phyloP scores from a whole-genome alignment of 2,797 vertebrate species.

The Siniperca scherzeri region DNA sequence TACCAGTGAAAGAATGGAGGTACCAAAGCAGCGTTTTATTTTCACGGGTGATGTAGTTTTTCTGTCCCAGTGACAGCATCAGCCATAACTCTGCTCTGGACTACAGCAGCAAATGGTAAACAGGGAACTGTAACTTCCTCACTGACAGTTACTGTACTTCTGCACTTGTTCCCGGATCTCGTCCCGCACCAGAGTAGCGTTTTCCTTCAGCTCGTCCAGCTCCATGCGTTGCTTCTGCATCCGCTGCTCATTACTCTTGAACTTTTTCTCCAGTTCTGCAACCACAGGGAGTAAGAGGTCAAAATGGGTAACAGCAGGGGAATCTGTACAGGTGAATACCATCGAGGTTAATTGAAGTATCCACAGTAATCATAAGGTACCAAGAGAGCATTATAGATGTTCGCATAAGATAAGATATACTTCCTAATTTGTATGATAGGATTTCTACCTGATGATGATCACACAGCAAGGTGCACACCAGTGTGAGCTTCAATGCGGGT shows the following conservation, averaged over 20 bases:
- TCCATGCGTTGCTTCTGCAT: slow-evolving; percentile 84
- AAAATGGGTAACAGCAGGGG: neutral
- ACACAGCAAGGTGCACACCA: neutral
- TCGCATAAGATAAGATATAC: neutral
- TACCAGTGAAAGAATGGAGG: slow-evolving; percentile 36
- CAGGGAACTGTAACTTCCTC: slow-evolving; percentile 22
- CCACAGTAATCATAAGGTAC: neutral
- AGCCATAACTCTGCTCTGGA: slow-evolving; percentile 26
- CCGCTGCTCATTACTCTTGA: slow-evolving; percentile 84
- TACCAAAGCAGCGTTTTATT: slow-evolving; percentile 39
- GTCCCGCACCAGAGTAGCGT: slow-evolving; percentile 79
- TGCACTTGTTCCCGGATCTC: slow-evolving; percentile 79
- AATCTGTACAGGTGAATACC: neutral
- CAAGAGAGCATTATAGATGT: neutral
- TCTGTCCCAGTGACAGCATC: slow-evolving; percentile 28
- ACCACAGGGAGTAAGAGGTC: neutral
- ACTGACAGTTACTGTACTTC: slow-evolving; percentile 83
- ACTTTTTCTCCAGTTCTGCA: slow-evolving; percentile 87
- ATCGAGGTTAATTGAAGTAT: neutral
- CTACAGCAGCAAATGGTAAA: slow-evolving; percentile 43
- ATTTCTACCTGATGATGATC: neutral
- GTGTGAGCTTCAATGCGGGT: neutral
- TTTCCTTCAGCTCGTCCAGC: slow-evolving; percentile 83
- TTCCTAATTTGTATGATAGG: neutral
- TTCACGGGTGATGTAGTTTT: slow-evolving; percentile 16